A percentile compares a stretch with the other conserved stretches of the same genome.
phyloP scores from a whole-genome alignment of 2,797 vertebrate species.

The Rhincodon typus region DNA sequence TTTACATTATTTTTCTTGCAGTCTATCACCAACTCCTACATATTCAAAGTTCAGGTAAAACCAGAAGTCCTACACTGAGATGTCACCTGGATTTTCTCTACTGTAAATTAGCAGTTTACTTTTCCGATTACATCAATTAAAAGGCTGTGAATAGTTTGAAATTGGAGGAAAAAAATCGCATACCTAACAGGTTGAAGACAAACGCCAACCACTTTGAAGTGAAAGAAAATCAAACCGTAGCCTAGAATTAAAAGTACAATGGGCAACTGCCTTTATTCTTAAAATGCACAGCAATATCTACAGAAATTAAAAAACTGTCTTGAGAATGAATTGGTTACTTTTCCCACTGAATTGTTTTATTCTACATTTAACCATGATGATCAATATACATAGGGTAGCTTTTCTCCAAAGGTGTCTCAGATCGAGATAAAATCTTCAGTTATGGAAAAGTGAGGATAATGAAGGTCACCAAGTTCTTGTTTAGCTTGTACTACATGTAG shows the following conservation, averaged over 20 bases:
- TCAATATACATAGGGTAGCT: background rate
- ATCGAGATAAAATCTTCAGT: background rate
- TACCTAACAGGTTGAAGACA: background rate
- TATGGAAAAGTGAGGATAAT: background rate
- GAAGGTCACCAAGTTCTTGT: background rate
- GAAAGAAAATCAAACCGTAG: background rate
- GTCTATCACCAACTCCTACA: background rate
- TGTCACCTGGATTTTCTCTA: background rate
- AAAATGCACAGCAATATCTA: background rate
- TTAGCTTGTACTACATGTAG: background rate
- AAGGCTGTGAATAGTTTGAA: background rate
- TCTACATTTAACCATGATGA: background rate
- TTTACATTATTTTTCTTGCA: background rate
- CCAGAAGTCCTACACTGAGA: background rate
- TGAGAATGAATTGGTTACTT: background rate
- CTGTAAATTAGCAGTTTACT: background rate
- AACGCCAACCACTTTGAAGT: background rate
- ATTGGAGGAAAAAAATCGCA: background rate
- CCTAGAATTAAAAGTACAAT: background rate
- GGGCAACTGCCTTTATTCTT: background rate
- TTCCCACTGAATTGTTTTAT: background rate
- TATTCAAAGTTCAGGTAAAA: background rate
- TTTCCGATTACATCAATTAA: background rate
- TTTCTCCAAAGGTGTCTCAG: background rate
- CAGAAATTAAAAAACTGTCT: background rate